A percentile compares a stretch with the other conserved stretches of the same genome.
These are phyloP conservation scores for Trachelus tabidus DNA, from an alignment of 2,888 invertebrate species.

Conservation along the genomic window DNA sequence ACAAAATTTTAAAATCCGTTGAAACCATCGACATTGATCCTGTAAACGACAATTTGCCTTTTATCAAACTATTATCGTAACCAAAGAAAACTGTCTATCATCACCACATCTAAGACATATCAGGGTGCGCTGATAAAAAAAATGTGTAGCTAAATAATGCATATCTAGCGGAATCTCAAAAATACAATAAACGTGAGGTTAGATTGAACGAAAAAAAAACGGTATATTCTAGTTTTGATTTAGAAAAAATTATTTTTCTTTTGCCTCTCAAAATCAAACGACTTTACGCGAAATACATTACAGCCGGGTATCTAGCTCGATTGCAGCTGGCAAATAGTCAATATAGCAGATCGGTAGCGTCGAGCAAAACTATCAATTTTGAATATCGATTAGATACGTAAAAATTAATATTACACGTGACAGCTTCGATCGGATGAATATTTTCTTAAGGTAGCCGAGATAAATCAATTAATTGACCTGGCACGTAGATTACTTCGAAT, in stretches of 20 bases:
- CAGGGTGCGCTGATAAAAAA: background rate
- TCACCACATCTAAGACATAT: background rate
- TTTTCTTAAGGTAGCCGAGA: background rate
- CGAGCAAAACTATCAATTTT: background rate
- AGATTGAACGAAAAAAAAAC: too few relatives aligned
- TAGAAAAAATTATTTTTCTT: background rate
- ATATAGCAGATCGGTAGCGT: background rate
- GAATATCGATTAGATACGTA: background rate
- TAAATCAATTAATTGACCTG: background rate
- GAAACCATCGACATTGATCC: background rate
- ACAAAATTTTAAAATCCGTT: too few relatives aligned
- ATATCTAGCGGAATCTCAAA: background rate
- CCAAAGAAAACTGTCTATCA: background rate
- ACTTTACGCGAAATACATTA: too few relatives aligned
- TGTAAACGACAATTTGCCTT: background rate
- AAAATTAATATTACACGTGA: background rate
- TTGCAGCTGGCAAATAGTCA: background rate
- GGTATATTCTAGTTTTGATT: background rate
- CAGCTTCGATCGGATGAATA: background rate
- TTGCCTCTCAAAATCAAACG: background rate
- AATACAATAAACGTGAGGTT: background rate
- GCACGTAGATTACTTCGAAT: background rate
- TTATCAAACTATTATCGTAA: background rate
- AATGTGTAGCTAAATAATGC: background rate
- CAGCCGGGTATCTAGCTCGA: background rate